A percentile compares a stretch with the other conserved stretches of the same genome.
Evolutionary conservation across 2,888 invertebrate species (phyloP).

Genomic region (Dicranocentrus wangi): DNA sequence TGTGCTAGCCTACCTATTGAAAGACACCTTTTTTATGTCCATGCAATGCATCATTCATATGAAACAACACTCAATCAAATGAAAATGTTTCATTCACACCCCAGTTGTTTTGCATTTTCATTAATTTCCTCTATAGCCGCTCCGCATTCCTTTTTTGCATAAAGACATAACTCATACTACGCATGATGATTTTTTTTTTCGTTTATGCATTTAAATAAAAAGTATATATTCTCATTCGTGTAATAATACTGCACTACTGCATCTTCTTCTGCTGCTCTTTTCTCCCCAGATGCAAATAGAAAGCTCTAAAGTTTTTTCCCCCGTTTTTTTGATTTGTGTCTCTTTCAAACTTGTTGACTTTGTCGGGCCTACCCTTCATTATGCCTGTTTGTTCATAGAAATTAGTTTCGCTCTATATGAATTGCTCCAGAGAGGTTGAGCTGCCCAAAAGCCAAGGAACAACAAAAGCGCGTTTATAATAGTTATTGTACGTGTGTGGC

Average conservation of each 20-base stretch:
- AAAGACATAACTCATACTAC: slow-evolving; percentile 54
- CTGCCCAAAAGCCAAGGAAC: no score
- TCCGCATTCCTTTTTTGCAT: slow-evolving; percentile 49
- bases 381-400: slow-evolving; percentile 41
- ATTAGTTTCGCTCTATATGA: slow-evolving; percentile 55
- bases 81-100: slow-evolving; percentile 63
- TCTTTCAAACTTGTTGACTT: slow-evolving; percentile 66
- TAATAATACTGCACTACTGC: no score
- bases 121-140: slow-evolving; percentile 44
- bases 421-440: no score
- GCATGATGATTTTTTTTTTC: no score
- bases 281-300: not conserved
- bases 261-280: no score
- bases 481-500: slow-evolving; percentile 54
- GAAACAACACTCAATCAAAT: slow-evolving; percentile 59
- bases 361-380: slow-evolving; percentile 56
- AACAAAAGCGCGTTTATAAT: slow-evolving; percentile 21
- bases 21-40: not conserved
- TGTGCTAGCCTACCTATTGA: no score
- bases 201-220: not conserved
- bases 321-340: slow-evolving; percentile 54
- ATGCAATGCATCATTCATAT: slow-evolving; percentile 15
- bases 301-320: no score
- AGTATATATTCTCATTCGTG: not conserved
- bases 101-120: slow-evolving; percentile 61